Percentiles rank a stretch among this genome's conserved stretches.
phyloP scores from a whole-genome alignment of 2,113 vertebrate species.

The Syngnathoides biaculeatus region DNA sequence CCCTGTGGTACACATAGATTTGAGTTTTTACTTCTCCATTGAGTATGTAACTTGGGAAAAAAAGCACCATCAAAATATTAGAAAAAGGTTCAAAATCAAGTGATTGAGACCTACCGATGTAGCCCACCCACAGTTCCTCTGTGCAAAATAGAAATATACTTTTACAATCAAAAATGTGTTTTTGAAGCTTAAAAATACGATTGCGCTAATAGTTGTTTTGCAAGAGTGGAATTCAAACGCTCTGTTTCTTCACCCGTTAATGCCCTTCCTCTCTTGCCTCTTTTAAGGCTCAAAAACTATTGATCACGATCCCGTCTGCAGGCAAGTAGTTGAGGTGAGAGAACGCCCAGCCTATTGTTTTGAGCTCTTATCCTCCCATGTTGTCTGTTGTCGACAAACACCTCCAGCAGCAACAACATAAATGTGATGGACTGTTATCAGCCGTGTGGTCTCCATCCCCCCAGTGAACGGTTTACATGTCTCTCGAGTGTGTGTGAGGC shows the following conservation, averaged over 20 bases:
- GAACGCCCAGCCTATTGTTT: slow-evolving; percentile 32
- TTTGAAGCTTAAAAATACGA: too few species aligned
- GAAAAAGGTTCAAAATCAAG: too few species aligned
- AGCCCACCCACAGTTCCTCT: too few species aligned
- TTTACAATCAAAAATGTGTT: too few species aligned
- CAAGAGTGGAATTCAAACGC: not conserved
- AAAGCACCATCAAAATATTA: too few species aligned
- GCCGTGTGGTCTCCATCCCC: slow-evolving; percentile 21
- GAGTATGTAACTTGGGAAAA: too few species aligned
- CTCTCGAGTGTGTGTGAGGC: slow-evolving; percentile 20
- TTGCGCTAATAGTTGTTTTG: not conserved
- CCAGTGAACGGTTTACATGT: slow-evolving; percentile 28
- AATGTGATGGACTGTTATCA: slow-evolving; percentile 23
- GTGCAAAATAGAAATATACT: too few species aligned
- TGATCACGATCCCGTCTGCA: slow-evolving; percentile 42
- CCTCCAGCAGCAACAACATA: slow-evolving; percentile 21
- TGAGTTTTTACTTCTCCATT: too few species aligned
- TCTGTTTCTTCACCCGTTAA: slow-evolving; percentile 2
- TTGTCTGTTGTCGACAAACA: slow-evolving; percentile 8
- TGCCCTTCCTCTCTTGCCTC: slow-evolving; percentile 4
- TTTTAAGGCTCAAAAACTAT: slow-evolving; percentile 51
- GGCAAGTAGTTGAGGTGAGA: slow-evolving; percentile 36
- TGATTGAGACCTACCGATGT: too few species aligned
- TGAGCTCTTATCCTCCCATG: slow-evolving; percentile 17
- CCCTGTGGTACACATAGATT: too few species aligned